Percentiles rank a stretch among this genome's conserved stretches.
These are phyloP conservation scores for Chelon auratus DNA, from an alignment of 2,797 vertebrate species.

Conservation along the genomic window DNA sequence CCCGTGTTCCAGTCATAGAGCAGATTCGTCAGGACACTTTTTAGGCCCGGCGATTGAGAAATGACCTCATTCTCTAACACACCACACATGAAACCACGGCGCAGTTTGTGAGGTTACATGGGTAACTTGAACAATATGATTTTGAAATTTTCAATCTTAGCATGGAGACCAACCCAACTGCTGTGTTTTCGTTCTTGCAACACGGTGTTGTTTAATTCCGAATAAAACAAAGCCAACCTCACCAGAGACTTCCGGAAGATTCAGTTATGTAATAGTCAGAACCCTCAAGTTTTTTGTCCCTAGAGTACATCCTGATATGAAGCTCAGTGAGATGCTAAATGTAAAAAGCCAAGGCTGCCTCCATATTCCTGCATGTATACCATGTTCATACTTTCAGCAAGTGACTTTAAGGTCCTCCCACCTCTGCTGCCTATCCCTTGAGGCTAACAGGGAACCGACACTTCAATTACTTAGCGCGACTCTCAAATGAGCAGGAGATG, in stretches of 20 bases:
- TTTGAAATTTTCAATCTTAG: slow-evolving; percentile 20
- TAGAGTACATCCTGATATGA: slow-evolving; percentile 49
- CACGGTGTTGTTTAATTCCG: slow-evolving; percentile 2
- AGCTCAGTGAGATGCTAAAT: slow-evolving; percentile 8
- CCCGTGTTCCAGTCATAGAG: slow-evolving; percentile 26
- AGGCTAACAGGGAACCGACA: slow-evolving; percentile 57
- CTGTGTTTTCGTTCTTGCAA: slow-evolving; percentile 21
- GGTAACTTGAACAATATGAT: slow-evolving; percentile 3
- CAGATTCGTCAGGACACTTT: slow-evolving; percentile 42
- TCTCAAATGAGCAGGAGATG: slow-evolving; percentile 56
- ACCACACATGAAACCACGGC: slow-evolving; percentile 18
- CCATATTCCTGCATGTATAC: slow-evolving; percentile 47
- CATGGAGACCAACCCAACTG: not conserved
- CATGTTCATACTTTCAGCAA: slow-evolving; percentile 63
- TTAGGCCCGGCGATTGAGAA: slow-evolving; percentile 36
- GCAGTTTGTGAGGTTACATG: slow-evolving; percentile 15
- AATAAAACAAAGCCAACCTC: slow-evolving; percentile 26
- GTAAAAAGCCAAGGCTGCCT: slow-evolving; percentile 32
- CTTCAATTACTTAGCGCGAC: slow-evolving; percentile 71
- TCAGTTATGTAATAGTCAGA: not conserved
- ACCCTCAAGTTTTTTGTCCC: slow-evolving; percentile 22
- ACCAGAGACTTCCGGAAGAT: not conserved
- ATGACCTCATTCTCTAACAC: slow-evolving; percentile 43
- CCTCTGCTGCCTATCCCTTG: slow-evolving; percentile 41
- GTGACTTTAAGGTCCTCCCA: slow-evolving; percentile 56